These are phyloP conservation scores for Lasioglossum oenotherae DNA, from an alignment of 2,888 invertebrate species.

Conservation along the genomic window DNA sequence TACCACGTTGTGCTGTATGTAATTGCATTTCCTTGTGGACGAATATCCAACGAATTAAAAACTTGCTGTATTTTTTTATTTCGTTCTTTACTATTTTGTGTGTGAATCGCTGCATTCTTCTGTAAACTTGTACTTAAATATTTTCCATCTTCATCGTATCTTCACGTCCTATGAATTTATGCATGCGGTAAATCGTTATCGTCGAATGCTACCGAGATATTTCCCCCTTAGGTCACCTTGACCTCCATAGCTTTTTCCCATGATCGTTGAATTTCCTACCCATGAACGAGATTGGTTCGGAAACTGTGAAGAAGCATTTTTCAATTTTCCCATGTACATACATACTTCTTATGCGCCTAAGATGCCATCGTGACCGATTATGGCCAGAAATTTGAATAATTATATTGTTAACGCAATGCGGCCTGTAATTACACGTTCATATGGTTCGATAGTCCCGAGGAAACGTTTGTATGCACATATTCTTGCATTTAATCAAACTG, in stretches of 20 bases:
- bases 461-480: neutral
- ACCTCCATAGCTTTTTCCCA: slow-evolving; percentile 37
- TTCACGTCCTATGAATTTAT: neutral
- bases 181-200: neutral
- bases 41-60: neutral
- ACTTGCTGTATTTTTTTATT: neutral
- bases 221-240: slow-evolving; percentile 43
- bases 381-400: neutral
- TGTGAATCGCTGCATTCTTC: neutral
- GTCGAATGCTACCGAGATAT: slow-evolving; percentile 18
- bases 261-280: slow-evolving; percentile 6
- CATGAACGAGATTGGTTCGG: neutral
- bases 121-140: neutral
- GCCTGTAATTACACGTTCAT: neutral
- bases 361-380: neutral
- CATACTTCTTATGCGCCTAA: neutral
- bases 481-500: neutral
- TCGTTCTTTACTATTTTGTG: neutral
- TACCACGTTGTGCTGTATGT: neutral
- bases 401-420: neutral
- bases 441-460: neutral
- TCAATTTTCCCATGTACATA: neutral
- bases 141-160: neutral
- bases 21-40: neutral
- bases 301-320: neutral